These are phyloP conservation scores for Antheraea mylitta DNA, from an alignment of 1,140 invertebrate species.

Conservation along the genomic window DNA sequence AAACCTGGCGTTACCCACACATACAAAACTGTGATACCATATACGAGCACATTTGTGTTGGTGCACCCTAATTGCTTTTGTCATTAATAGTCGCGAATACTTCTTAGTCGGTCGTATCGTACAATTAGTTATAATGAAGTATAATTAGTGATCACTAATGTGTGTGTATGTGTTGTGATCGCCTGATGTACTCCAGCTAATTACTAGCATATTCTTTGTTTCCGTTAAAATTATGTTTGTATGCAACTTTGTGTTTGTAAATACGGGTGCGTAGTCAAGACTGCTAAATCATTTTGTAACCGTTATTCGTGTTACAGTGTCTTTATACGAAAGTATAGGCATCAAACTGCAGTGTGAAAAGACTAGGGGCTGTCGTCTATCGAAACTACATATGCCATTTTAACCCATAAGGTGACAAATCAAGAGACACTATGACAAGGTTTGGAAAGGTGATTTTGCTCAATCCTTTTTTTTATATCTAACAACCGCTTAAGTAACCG, in stretches of 20 bases:
- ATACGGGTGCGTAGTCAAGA: background rate
- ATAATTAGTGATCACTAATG: conserved; percentile 65
- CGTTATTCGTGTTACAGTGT: too few relatives aligned
- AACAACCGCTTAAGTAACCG: too few relatives aligned
- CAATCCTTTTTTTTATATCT: too few relatives aligned
- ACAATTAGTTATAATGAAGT: conserved; percentile 76
- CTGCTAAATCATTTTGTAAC: too few relatives aligned
- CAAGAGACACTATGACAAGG: too few relatives aligned
- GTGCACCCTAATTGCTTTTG: conserved; percentile 74
- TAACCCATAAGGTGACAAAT: too few relatives aligned
- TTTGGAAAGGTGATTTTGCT: too few relatives aligned
- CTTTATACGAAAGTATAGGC: too few relatives aligned
- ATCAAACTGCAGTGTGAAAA: too few relatives aligned
- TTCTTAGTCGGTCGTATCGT: conserved; percentile 71
- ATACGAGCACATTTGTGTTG: conserved; percentile 37
- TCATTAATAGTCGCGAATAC: conserved; percentile 76
- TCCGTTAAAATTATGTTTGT: background rate
- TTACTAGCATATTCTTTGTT: background rate
- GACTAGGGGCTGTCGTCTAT: too few relatives aligned
- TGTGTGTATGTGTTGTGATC: conserved; percentile 27
- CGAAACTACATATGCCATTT: too few relatives aligned
- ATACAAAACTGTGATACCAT: background rate
- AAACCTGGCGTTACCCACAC: conserved; percentile 21
- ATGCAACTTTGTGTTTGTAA: background rate
- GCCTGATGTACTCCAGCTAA: background rate